Evolutionary conservation across 2,797 vertebrate species (phyloP).

Genomic region (Tenualosa thibaudeaui): DNA sequence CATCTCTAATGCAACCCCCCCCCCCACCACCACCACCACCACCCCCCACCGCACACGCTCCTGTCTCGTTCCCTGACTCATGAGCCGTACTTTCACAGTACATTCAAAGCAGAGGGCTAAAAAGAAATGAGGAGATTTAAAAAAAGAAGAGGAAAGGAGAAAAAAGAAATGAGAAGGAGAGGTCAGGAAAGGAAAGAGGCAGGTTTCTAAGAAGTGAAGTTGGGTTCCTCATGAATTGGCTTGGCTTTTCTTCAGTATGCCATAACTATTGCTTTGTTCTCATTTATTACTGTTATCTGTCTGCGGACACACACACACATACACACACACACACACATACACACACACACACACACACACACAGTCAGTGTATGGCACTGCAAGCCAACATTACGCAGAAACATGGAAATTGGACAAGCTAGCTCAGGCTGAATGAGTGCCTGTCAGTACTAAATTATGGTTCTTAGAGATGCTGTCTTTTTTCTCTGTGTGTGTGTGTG

Average conservation of each 20-base stretch:
- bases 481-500: neutral
- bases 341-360: neutral
- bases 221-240: neutral
- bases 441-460: neutral
- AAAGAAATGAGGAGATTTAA: neutral
- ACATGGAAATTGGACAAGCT: neutral
- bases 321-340: neutral
- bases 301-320: neutral
- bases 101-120: neutral
- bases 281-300: neutral
- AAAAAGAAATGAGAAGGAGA: too few relatives aligned
- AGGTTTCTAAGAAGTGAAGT: neutral
- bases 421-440: neutral
- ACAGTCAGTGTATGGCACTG: neutral
- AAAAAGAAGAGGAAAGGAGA: neutral
- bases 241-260: neutral
- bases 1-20: neutral
- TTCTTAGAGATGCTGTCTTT: neutral
- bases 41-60: too few relatives aligned
- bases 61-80: neutral
- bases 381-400: neutral
- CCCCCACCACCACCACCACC: too few relatives aligned
- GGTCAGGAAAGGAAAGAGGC: too few relatives aligned
- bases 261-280: neutral
- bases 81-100: neutral